Evolutionary conservation across 2,113 vertebrate genomes (phyloP).

Genomic region (Campylorhamphus procurvoides): DNA sequence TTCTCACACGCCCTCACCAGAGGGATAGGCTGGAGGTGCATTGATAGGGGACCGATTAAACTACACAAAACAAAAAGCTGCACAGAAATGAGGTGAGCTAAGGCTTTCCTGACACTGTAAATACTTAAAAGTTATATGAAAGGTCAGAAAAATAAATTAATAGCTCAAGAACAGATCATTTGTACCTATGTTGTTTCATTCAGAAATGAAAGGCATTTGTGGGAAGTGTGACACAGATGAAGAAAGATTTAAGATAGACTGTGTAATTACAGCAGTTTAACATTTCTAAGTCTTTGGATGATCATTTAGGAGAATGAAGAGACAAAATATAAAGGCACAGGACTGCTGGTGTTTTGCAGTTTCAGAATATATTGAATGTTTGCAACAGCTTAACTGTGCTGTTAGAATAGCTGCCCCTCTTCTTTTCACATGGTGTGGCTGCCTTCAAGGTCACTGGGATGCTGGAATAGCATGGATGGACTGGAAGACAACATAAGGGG

Average conservation of each 20-base stretch:
- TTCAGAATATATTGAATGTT: not conserved
- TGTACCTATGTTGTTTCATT: not conserved
- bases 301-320: not conserved
- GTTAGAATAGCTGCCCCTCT: not conserved
- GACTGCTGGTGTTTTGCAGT: not conserved
- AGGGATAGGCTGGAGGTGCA: not conserved
- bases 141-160: constrained; percentile 21
- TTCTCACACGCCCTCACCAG: not conserved
- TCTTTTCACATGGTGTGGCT: fast-evolving
- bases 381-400: not conserved
- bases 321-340: not conserved
- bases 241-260: not conserved
- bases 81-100: not conserved
- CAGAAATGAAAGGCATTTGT: not conserved
- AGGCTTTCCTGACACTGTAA: not conserved
- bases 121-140: not conserved
- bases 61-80: not conserved
- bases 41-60: constrained; percentile 5
- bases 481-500: not conserved
- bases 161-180: not conserved
- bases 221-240: not conserved
- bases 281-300: not conserved
- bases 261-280: constrained; percentile 2
- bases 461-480: not conserved
- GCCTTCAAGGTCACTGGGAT: not conserved